phyloP scores from a whole-genome alignment of 1,140 invertebrate genomes.

The Aricia agestis region DNA sequence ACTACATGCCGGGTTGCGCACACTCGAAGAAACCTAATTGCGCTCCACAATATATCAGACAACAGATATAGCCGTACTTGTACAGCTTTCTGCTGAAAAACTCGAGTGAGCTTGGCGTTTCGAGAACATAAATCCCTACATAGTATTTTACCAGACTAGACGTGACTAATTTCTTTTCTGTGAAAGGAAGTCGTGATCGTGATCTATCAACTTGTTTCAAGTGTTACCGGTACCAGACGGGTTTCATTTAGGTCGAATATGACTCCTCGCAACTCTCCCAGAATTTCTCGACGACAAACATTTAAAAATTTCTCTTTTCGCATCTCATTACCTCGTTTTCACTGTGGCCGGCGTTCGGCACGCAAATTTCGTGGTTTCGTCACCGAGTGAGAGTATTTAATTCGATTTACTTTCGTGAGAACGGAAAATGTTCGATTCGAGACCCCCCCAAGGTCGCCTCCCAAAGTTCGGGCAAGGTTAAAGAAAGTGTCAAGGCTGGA shows the following conservation, averaged over 20 bases:
- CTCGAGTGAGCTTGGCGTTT: background rate
- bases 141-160: slow-evolving; percentile 16
- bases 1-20: slow-evolving; percentile 54
- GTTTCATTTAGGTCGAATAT: slow-evolving; percentile 66
- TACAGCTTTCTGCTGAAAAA: slow-evolving; percentile 28
- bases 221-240: slow-evolving; percentile 50
- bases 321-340: slow-evolving; percentile 73
- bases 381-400: slow-evolving; percentile 66
- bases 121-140: slow-evolving; percentile 3
- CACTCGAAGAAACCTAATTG: slow-evolving; percentile 63
- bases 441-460: slow-evolving; percentile 50
- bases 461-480: slow-evolving; percentile 52
- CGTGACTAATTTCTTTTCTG: slow-evolving; percentile 35
- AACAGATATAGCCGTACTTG: background rate
- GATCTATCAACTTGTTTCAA: slow-evolving; percentile 32
- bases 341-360: slow-evolving; percentile 53
- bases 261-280: slow-evolving; percentile 61
- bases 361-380: slow-evolving; percentile 61
- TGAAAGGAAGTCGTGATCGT: slow-evolving; percentile 39
- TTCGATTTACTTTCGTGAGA: slow-evolving; percentile 61
- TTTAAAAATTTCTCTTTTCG: slow-evolving; percentile 74
- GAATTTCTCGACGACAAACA: slow-evolving; percentile 69
- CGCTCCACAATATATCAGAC: slow-evolving; percentile 11
- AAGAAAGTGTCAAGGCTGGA: slow-evolving; percentile 73
- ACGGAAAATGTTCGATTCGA: slow-evolving; percentile 20